Conservation (phyloP, 2,797 vertebrate species). For the Cyclura pinguis region DNA sequence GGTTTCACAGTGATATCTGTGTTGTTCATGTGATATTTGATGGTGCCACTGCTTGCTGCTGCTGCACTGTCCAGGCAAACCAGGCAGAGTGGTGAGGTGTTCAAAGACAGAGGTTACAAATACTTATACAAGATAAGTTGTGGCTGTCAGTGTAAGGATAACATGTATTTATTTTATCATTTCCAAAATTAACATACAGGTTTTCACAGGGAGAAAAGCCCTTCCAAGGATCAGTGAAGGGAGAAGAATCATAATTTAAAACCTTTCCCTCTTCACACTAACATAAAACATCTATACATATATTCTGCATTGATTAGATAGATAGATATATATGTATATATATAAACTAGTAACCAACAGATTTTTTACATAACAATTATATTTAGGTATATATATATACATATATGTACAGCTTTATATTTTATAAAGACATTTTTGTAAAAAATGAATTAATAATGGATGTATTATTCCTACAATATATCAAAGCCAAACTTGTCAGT, state of each 20-base stretch:
- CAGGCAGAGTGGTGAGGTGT: neutral
- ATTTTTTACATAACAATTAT: slow-evolving; percentile 73
- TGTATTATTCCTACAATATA: slow-evolving; percentile 60
- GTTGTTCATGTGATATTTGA: neutral
- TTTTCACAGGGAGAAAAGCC: slow-evolving; percentile 61
- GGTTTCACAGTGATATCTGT: too few relatives aligned
- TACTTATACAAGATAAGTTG: neutral
- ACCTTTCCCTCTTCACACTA: slow-evolving; percentile 75
- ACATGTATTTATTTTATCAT: slow-evolving; percentile 32
- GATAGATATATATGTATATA: slow-evolving; percentile 50
- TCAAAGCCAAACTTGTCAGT: slow-evolving; percentile 38
- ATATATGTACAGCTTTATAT: slow-evolving; percentile 51
- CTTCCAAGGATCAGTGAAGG: slow-evolving; percentile 62
- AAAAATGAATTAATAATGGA: slow-evolving; percentile 65
- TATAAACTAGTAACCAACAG: slow-evolving; percentile 68
- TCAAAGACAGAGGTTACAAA: neutral
- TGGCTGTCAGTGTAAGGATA: slow-evolving; percentile 21
- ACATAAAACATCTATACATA: slow-evolving; percentile 80
- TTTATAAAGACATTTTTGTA: slow-evolving; percentile 76
- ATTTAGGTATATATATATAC: slow-evolving; percentile 57
- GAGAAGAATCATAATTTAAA: slow-evolving; percentile 85
- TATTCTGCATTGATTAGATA: slow-evolving; percentile 68
- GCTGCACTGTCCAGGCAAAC: too few relatives aligned
- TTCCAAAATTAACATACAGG: slow-evolving; percentile 24
- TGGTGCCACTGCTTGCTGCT: neutral